Evolutionary conservation across 2,113 vertebrate species (phyloP).

Genomic region (Serinus canaria): DNA sequence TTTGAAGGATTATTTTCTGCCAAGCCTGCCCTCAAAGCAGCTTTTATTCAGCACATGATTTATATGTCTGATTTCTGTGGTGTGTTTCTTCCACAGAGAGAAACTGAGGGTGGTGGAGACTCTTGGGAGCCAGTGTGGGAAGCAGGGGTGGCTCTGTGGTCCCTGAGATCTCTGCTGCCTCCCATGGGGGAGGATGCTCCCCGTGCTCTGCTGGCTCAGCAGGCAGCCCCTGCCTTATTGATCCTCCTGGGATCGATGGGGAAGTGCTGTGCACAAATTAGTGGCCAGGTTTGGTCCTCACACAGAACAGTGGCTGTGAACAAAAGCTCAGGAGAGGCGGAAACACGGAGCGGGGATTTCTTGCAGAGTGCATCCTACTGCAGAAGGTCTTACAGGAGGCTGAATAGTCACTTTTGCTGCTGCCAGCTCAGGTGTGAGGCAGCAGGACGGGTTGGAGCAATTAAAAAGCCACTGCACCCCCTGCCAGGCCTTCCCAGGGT

Average conservation of each 20-base stretch:
- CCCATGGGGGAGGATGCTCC: accelerated
- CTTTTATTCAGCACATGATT: background rate
- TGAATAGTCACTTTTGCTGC: background rate
- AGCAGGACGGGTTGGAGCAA: background rate
- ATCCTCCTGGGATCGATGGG: background rate
- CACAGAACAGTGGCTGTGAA: background rate
- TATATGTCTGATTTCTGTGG: background rate
- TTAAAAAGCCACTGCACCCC: background rate
- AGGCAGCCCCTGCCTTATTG: background rate
- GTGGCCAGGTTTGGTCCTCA: background rate
- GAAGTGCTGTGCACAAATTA: background rate
- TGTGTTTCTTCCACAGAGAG: background rate
- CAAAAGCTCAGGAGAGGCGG: accelerated
- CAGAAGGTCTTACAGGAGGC: background rate
- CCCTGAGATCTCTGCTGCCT: background rate
- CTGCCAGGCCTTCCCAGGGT: background rate
- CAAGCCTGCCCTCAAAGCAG: background rate
- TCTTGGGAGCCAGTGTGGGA: background rate
- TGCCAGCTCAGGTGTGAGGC: background rate
- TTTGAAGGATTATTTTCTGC: background rate
- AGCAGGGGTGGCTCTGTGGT: background rate
- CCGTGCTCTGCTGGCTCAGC: accelerated
- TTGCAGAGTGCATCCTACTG: background rate
- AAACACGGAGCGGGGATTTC: background rate
- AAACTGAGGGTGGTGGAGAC: background rate